Evolutionary conservation across 2,797 vertebrate genomes (phyloP).

Genomic region (Neolamprologus multifasciatus): DNA sequence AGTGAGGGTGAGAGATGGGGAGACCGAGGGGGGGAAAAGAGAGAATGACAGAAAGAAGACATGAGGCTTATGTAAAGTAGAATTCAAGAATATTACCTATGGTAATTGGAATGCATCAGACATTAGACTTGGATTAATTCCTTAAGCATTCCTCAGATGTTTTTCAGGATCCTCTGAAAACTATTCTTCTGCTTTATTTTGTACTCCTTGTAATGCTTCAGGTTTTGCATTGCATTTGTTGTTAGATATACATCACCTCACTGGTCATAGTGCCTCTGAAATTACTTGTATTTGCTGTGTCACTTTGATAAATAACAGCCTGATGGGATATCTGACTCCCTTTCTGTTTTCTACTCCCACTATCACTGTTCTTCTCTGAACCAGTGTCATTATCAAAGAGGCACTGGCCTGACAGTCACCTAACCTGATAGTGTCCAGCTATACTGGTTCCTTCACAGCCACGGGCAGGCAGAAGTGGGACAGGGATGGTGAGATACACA

Average conservation of each 20-base stretch:
- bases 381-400: constrained; percentile 44
- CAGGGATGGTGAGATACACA: neutral
- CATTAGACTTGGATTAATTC: neutral
- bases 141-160: neutral
- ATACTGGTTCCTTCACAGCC: constrained; percentile 9
- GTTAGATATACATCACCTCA: neutral
- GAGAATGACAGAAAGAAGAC: neutral
- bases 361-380: constrained; percentile 4
- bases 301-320: neutral
- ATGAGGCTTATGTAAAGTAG: neutral
- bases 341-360: neutral
- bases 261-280: neutral
- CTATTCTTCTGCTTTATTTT: neutral
- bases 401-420: constrained; percentile 38
- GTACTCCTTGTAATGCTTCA: neutral
- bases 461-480: constrained; percentile 9
- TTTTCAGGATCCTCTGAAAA: neutral
- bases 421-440: constrained; percentile 37
- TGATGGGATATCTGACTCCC: neutral
- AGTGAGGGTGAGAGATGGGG: neutral
- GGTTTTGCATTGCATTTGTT: neutral
- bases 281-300: neutral
- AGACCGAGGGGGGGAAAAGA: neutral
- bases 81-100: neutral
- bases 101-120: neutral